A percentile compares a stretch with the other conserved stretches of the same genome.
Conservation (phyloP, 2,888 invertebrate genomes). For the Ichneumoninae sp. region DNA sequence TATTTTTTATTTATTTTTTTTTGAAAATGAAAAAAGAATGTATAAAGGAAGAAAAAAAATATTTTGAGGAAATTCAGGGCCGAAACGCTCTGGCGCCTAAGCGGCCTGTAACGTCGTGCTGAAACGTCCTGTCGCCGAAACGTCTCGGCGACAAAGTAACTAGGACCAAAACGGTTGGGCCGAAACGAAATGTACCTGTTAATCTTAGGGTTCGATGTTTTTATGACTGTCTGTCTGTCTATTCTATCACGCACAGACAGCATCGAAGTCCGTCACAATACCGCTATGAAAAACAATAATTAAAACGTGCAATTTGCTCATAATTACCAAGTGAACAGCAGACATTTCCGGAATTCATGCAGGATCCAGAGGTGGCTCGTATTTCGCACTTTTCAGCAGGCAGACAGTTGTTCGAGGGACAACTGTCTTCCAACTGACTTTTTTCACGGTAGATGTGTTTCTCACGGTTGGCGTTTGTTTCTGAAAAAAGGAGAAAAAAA, state of each 20-base stretch:
- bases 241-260: background rate
- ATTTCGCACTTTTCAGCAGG: constrained; percentile 62
- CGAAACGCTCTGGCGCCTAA: too few species aligned
- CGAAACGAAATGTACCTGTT: too few species aligned
- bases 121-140: too few species aligned
- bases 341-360: constrained; percentile 17
- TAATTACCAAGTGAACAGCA: constrained; percentile 68
- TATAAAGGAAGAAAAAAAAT: too few species aligned
- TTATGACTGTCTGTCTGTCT: too few species aligned
- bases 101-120: too few species aligned
- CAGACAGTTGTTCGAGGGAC: constrained; percentile 70
- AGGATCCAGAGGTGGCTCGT: background rate
- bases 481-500: constrained; percentile 35
- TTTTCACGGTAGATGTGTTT: background rate
- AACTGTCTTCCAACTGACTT: constrained; percentile 32
- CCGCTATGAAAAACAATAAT: background rate
- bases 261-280: background rate
- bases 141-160: too few species aligned
- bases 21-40: too few species aligned
- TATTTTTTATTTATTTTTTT: too few species aligned
- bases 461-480: background rate
- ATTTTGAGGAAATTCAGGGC: too few species aligned
- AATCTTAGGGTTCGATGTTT: too few species aligned
- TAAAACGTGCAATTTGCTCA: background rate
- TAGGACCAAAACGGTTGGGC: too few species aligned